Evolutionary conservation across 2,113 vertebrate genomes (phyloP), one percentile per base, ranked within the genome.

Genomic region (Pipa parva): DNA sequence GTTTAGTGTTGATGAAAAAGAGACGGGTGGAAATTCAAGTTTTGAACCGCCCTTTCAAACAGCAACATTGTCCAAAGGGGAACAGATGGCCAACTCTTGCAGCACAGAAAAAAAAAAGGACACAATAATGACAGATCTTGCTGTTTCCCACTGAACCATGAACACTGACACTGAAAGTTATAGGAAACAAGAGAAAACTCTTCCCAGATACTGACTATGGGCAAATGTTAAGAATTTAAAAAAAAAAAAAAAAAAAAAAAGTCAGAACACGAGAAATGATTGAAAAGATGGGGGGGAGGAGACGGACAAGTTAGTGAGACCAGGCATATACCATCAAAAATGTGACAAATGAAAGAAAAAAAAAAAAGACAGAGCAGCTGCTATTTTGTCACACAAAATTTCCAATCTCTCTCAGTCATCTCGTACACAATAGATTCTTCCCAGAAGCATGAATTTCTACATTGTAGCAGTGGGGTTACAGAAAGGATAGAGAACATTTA

Each of bases 81-180:
- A 90, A 88, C 86, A 90, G 88, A 89, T 89, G 88, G 85, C 86
- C 83, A 5, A n/a, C 15, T 85, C 87, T 83, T 88, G 88, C 86
- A 84, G 82, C 76, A 81, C 77, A 73, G 10, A 31, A 31, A 31
- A 10, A 31, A 81, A 86, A 79, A 87, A 86, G 87, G 81, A 80
- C 79, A 73, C 71, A 66, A 78, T 74, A 82, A 84, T 84, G 86
- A 88, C 84, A 86, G 87, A 87, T 85, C 85, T 87, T 46, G 82
- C 85, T 87, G 84, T 87, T 88, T 86, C 81, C 84, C 80, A 87
- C 78, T 85, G 81, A 85, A 48, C 82, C 83, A 79, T 79, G 81
- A 81, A 82, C 77, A 70, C 81, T 80, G 81, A 83, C 74, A 81
- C 75, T 81, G 79, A 73, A 78, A 82, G 80, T 80, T 74, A 78